Evolutionary conservation across 2,797 vertebrate genomes (phyloP).

Genomic region (Smutsia temminckii): DNA sequence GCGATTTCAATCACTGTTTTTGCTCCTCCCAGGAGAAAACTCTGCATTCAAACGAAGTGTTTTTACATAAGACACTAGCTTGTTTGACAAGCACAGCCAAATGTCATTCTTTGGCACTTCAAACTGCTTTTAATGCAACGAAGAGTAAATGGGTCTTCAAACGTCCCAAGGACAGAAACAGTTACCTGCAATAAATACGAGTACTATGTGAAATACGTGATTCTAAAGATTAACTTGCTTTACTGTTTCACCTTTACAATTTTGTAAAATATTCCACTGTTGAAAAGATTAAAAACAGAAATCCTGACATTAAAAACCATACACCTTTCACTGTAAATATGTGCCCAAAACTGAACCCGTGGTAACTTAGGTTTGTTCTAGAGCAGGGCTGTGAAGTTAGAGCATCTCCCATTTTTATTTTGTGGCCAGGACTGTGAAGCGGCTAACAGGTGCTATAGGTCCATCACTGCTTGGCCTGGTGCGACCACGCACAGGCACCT

Average conservation of each 20-base stretch:
- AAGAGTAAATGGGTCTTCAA: slow-evolving; percentile 1
- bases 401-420: not conserved
- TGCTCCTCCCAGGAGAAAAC: not conserved
- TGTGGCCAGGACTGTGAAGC: not conserved
- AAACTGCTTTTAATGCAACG: not conserved
- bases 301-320: not conserved
- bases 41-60: not conserved
- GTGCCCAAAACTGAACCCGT: not conserved
- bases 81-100: slow-evolving; percentile 49
- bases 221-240: slow-evolving; percentile 6
- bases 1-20: not conserved
- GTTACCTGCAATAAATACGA: not conserved
- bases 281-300: not conserved
- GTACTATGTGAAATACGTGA: not conserved
- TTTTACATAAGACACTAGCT: slow-evolving; percentile 32
- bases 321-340: not conserved
- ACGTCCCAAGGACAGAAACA: not conserved
- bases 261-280: not conserved
- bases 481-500: fast-evolving
- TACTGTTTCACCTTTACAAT: slow-evolving; percentile 17
- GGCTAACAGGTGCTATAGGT: not conserved
- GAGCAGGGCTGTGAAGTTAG: not conserved
- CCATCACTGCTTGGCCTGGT: not conserved
- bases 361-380: not conserved
- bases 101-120: slow-evolving; percentile 22